Base-by-base conservation (phyloP, 92 coral and sea anemone species). In the Galaxea fascicularis region DNA sequence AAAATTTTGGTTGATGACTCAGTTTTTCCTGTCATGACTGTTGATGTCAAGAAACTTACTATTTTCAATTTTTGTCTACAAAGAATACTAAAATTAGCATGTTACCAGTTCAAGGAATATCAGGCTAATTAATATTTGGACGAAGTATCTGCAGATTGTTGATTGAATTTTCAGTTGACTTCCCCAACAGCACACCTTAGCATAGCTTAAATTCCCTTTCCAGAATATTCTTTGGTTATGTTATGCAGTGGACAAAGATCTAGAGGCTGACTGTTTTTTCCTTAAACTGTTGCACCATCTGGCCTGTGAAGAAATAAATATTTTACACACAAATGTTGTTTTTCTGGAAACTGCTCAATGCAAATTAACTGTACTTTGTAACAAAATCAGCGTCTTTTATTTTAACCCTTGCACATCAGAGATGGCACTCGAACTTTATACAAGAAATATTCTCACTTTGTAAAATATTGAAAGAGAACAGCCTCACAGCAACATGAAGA, bases 101-200 rank as follows among this genome's bases (percentile, higher is more conserved):
- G 16, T 66, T 66, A 31, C n/a, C 71, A 29, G 29, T 8, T 14
- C 62, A 56, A 56, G 16, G 7, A 16, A 35, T 35, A 2, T 35
- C 51, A 46, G 51, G 51, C 9, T 10, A 16, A 16, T 14, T 56
- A 16, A 56, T 56, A 56, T 10, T 56, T 56, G 16, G 22, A 26
- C 20, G 20, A 62, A 63, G 31, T 25, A 17, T 63, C 68, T 63
- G 68, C 25, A 2, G 6, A 35, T 2, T 2, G 41, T 76, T 21
- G 3, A 10, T 76, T 58, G 56, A 76, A 76, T 59, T 51, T 58
- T 76, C 56, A 10, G 27, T 31, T n/a, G 52, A 39, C 18, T 76
- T 35, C 68, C 70, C n/a, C 10, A 30, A n/a, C 9, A 71, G 30
- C 81, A 76, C 81, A 59, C 81, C 80, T 60, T 57, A 60, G 59